Base-by-base conservation (phyloP, 2,888 invertebrate species). In the Clistopyga incitator region DNA sequence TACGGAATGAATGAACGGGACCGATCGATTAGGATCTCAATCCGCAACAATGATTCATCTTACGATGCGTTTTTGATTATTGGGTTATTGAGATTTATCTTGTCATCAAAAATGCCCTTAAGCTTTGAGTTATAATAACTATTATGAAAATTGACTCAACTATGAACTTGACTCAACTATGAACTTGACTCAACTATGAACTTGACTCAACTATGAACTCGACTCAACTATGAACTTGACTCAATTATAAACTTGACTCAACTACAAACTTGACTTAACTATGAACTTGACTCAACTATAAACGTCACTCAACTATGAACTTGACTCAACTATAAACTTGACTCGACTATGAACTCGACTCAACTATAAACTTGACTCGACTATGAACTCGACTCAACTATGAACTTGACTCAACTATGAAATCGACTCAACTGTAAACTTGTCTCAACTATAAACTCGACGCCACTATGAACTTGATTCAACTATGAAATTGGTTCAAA, bases 1-100 rank as follows among this genome's bases (percentile, higher is more conserved):
- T 65, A 50, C 18, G 25, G 67, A 74, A 29, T 6, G 3, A 52
- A 72, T 38, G 20, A 74, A 72, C 68, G 67, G 54, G 54, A 54
- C 77, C 18, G 67, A 54, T 54, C 54, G 77, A 68, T 34, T 42
- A 38, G 45, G 64, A 56, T 54, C 8, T 45, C 6, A 29, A 15
- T 25, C 6, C 6, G 8, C 18, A n/a, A 25, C 11, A 11, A 29
- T 23, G 15, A 72, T 47, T 61, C 59, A 15, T 45, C 25, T 18
- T 59, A 10, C 15, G 15, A 45, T 29, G 29, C n/a, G 25, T 8
- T 18, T 38, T 15, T 38, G 15, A 18, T 2, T 15, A 15, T 11
- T 1, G 6, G 18, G 8, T 71, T 13, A 54, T 18, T 11, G 29
- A 61, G 25, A 25, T 29, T 13, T n/a, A 13, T 38, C 13, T n/a